These are phyloP conservation scores for Loripinus fragilis DNA, from an alignment of 2,888 invertebrate genomes.

Conservation along the genomic window DNA sequence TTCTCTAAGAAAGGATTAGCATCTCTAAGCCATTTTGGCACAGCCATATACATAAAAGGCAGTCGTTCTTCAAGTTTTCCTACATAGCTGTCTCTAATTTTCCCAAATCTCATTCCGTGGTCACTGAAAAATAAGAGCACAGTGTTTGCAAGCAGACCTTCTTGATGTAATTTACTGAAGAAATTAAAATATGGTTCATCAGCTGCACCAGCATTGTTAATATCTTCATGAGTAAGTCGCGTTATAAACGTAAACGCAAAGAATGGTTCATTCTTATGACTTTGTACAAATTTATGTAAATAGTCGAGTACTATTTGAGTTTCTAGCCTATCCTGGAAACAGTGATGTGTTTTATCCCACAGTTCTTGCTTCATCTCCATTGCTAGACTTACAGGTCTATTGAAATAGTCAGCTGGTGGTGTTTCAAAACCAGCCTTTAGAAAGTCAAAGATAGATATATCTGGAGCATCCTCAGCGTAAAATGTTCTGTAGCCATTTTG, in stretches of 20 bases:
- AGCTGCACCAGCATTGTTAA: conserved; percentile 90
- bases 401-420: conserved; percentile 94
- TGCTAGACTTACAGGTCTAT: conserved; percentile 89
- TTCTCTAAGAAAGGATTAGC: conserved; percentile 87
- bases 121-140: conserved; percentile 88
- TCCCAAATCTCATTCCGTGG: conserved; percentile 95
- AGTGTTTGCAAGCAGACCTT: conserved; percentile 68
- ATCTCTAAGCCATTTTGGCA: conserved; percentile 89
- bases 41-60: conserved; percentile 89
- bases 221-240: conserved; percentile 92
- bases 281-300: conserved; percentile 85
- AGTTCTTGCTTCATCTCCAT: conserved; percentile 77
- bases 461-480: conserved; percentile 92
- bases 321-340: conserved; percentile 89
- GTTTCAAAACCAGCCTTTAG: conserved; percentile 89
- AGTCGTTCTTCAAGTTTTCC: conserved; percentile 91
- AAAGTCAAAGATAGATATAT: conserved; percentile 92
- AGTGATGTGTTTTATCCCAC: conserved; percentile 83
- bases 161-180: conserved; percentile 84
- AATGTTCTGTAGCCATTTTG: conserved; percentile 90
- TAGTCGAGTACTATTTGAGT: conserved; percentile 88
- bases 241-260: conserved; percentile 94
- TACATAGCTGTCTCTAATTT: conserved; percentile 91
- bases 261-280: conserved; percentile 86
- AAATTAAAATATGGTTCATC: conserved; percentile 88